phyloP scores from a whole-genome alignment of 23 tunicate genomes.

The Styela plicata region DNA sequence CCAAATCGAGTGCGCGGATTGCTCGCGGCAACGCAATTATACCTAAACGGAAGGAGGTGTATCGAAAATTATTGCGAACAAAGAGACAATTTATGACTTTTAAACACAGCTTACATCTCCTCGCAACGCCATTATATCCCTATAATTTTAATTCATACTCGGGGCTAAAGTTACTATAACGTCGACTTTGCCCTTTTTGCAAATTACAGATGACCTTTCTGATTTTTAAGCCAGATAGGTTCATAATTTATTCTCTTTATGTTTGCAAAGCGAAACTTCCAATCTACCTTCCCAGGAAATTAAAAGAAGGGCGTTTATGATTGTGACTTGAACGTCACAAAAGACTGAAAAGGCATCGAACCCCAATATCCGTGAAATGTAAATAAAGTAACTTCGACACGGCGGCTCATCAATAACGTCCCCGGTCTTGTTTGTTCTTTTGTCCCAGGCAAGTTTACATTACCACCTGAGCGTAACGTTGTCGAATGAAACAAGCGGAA shows the following conservation, averaged over 20 bases:
- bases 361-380: not conserved
- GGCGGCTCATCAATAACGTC: constrained; percentile 12
- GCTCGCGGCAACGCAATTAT: not conserved
- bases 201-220: not conserved
- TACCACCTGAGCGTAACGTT: constrained; percentile 35
- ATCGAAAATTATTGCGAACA: not conserved
- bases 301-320: not conserved
- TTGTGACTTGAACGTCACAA: not conserved
- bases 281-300: not conserved
- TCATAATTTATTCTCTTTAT: not conserved
- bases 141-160: not conserved
- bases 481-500: constrained; percentile 13
- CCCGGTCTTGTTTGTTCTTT: constrained; percentile 17
- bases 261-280: not conserved
- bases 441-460: constrained; percentile 21
- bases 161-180: not conserved
- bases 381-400: not conserved
- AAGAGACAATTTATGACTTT: not conserved
- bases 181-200: not conserved
- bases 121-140: not conserved
- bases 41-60: not conserved
- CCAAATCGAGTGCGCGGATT: not conserved
- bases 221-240: not conserved
- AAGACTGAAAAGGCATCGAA: not conserved
- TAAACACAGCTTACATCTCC: not conserved